phyloP scores from a whole-genome alignment of 2,888 invertebrate genomes.

The Lordiphosa fenestrarum region DNA sequence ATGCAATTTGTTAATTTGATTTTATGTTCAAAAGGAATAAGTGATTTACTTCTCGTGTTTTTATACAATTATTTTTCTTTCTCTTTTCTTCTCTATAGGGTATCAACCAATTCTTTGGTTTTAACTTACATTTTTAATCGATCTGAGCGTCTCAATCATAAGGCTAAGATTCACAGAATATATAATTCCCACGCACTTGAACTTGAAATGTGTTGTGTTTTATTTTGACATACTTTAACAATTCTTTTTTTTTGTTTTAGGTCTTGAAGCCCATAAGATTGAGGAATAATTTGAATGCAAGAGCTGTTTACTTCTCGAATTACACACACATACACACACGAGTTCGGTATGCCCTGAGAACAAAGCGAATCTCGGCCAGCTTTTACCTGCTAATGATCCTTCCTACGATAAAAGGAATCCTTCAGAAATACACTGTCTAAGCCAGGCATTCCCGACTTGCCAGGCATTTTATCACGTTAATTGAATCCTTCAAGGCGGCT shows the following conservation, averaged over 20 bases:
- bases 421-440: constrained; percentile 48
- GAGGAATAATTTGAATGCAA: constrained; percentile 24
- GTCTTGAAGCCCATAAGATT: constrained; percentile 1
- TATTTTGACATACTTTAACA: constrained; percentile 52
- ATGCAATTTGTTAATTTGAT: too few species aligned
- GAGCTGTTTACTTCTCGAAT: constrained; percentile 49
- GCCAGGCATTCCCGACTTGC: constrained; percentile 57
- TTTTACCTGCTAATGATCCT: constrained; percentile 62
- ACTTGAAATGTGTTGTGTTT: constrained; percentile 56
- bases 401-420: constrained; percentile 16
- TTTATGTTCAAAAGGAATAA: too few species aligned
- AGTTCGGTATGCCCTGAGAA: constrained; percentile 9
- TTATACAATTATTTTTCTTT: too few species aligned
- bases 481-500: constrained; percentile 2
- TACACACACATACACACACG: constrained; percentile 33
- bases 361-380: constrained; percentile 34
- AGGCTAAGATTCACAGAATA: constrained; percentile 55
- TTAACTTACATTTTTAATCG: too few species aligned
- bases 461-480: constrained; percentile 2
- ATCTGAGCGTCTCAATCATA: too few species aligned
- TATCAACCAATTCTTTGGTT: too few species aligned
- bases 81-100: too few species aligned
- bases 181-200: constrained; percentile 72
- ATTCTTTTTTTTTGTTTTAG: constrained; percentile 13
- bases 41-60: too few species aligned